Conservation (phyloP, 2,888 invertebrate species). For the Deilephila porcellus region DNA sequence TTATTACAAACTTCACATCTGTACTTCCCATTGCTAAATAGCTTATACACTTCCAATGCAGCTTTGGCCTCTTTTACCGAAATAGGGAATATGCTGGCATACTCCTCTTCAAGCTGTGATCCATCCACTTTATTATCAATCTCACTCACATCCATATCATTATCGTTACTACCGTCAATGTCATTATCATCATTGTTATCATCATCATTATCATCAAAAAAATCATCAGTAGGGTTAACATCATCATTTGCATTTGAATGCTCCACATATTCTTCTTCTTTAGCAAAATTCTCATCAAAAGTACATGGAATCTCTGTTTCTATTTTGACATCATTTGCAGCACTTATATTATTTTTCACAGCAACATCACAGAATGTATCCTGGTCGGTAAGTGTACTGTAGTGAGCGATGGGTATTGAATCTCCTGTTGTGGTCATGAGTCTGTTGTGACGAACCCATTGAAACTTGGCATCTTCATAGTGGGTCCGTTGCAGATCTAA, state of each 20-base stretch:
- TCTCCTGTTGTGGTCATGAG: conserved; percentile 43
- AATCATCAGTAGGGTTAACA: conserved; percentile 45
- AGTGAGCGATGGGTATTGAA: conserved; percentile 57
- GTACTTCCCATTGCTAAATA: conserved; percentile 60
- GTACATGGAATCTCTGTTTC: conserved; percentile 32
- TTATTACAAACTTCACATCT: conserved; percentile 65
- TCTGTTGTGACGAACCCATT: conserved; percentile 62
- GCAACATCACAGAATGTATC: conserved; percentile 50
- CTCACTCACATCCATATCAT: conserved; percentile 36
- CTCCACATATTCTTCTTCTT: conserved; percentile 26
- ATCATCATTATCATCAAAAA: conserved; percentile 39
- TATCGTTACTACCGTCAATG: conserved; percentile 39
- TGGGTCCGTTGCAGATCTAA: conserved; percentile 53
- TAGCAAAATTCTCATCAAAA: conserved; percentile 21
- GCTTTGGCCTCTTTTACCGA: conserved; percentile 69
- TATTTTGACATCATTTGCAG: conserved; percentile 42
- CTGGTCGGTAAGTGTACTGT: conserved; percentile 57
- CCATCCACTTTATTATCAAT: conserved; percentile 57
- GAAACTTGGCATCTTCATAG: conserved; percentile 62
- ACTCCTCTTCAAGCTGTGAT: conserved; percentile 66
- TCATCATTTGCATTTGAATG: conserved; percentile 34
- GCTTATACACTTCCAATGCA: conserved; percentile 66
- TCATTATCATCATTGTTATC: conserved; percentile 33
- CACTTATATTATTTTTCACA: conserved; percentile 42
- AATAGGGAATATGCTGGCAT: conserved; percentile 68